A percentile compares a stretch with the other conserved stretches of the same genome.
Evolutionary conservation across 2,113 vertebrate genomes (phyloP).

Genomic region (Platysteira castanea): DNA sequence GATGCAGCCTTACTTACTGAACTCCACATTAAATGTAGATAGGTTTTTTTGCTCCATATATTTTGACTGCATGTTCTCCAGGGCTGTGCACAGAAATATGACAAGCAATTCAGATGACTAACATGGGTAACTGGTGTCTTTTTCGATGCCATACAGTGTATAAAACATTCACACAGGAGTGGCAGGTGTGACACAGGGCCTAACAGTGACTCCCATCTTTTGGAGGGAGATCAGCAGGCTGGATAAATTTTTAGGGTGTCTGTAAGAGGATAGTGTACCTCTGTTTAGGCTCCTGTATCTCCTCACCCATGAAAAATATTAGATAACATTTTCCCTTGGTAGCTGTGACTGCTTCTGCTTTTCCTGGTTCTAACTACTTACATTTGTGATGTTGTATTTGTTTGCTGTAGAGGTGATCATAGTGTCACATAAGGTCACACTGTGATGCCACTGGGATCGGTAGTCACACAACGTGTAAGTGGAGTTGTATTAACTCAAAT

Average conservation of each 20-base stretch:
- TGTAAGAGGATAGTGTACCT: neutral
- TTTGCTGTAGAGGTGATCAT: neutral
- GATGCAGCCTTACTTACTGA: conserved; percentile 31
- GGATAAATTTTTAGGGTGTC: neutral
- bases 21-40: conserved; percentile 6
- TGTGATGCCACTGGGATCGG: neutral
- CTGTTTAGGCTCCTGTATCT: neutral
- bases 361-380: neutral
- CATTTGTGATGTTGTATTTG: neutral
- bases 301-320: neutral
- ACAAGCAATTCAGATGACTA: neutral
- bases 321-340: neutral
- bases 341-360: neutral
- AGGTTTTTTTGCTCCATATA: conserved; percentile 35
- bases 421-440: neutral
- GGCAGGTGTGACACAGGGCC: neutral
- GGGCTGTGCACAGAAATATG: neutral
- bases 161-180: neutral
- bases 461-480: neutral
- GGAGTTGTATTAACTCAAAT: neutral
- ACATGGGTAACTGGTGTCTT: neutral
- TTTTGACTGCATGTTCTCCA: conserved; percentile 7
- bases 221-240: neutral
- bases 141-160: neutral
- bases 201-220: neutral